Evolutionary conservation across 2,113 vertebrate species (phyloP).

Genomic region (Mormyrus iriodes): DNA sequence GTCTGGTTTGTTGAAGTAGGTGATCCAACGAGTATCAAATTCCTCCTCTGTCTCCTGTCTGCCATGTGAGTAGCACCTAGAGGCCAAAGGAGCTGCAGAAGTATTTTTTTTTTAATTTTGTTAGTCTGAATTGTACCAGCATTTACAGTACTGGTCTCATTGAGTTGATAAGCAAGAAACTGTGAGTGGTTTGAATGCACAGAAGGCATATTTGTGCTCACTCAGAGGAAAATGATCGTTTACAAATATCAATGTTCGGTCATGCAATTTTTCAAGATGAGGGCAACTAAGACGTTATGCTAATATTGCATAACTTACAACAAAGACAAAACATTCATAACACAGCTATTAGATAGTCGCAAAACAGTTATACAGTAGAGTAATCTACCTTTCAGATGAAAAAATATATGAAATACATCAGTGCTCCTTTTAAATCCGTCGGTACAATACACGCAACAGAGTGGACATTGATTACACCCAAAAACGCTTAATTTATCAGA

Average conservation of each 20-base stretch:
- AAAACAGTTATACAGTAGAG: neutral
- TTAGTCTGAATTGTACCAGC: neutral
- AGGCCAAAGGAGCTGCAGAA: constrained; percentile 61
- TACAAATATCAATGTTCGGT: neutral
- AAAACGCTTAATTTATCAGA: neutral
- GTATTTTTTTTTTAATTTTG: neutral
- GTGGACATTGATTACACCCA: neutral
- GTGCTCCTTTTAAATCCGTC: neutral
- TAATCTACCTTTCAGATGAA: neutral
- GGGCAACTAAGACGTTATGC: neutral
- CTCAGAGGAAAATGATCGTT: neutral
- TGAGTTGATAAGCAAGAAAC: neutral
- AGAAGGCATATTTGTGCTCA: neutral
- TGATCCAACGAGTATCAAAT: constrained; percentile 96
- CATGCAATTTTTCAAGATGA: neutral
- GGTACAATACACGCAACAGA: neutral
- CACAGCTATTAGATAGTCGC: neutral
- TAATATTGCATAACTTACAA: neutral
- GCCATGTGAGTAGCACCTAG: constrained; percentile 84
- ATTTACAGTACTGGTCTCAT: neutral
- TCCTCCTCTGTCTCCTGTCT: constrained; percentile 90
- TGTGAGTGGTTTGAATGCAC: neutral
- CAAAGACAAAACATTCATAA: neutral
- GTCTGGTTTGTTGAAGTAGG: constrained; percentile 92
- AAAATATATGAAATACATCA: neutral